Evolutionary conservation across 2,113 vertebrate genomes (phyloP), one percentile per base, ranked within the genome.

Genomic region (Colossoma macropomum): DNA sequence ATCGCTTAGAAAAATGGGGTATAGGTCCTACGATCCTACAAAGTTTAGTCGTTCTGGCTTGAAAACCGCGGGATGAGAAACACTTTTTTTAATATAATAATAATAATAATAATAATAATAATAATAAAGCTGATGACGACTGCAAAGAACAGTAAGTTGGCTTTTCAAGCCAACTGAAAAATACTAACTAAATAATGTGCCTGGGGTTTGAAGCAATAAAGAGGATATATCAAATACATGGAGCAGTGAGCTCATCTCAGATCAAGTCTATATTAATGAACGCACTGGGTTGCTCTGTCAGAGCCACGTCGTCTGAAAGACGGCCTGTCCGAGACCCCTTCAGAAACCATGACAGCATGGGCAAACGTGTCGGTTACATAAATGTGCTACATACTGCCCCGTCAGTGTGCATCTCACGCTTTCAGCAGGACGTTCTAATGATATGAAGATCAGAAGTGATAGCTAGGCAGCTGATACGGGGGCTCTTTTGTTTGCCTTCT

Each of bases 311-410:
- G 9, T 78, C 23, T 28, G 16, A 70, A 63, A 81, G 66, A 79
- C 30, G 27, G 82, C 59, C 28, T 5, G 5, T 62, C 71, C 21
- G 68, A 34, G 79, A 78, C 1, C 5, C 48, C 52, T 79, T 45
- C 13, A 45, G 52, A 68, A 10, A 16, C 21, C 7, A 54, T 60
- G 80, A 80, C 54, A 79, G 63, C 28, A 50, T 32, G 21, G 41
- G 65, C 77, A 54, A 80, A 66, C 72, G 63, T 72, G 83, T 72
- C 80, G 16, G 76, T 83, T 86, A 83, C 52, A 76, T 80, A 86
- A 81, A 83, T 75, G 80, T 76, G 77, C 74, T 32, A 69, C 48
- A 77, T 75, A 73, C 45, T 60, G 78, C 38, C 21, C 59, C 73
- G 75, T 79, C 83, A 80, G 63, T 79, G 27, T 59, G 15, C 69